Conservation (phyloP, 2,113 vertebrate species). For the Fregata magnificens region DNA sequence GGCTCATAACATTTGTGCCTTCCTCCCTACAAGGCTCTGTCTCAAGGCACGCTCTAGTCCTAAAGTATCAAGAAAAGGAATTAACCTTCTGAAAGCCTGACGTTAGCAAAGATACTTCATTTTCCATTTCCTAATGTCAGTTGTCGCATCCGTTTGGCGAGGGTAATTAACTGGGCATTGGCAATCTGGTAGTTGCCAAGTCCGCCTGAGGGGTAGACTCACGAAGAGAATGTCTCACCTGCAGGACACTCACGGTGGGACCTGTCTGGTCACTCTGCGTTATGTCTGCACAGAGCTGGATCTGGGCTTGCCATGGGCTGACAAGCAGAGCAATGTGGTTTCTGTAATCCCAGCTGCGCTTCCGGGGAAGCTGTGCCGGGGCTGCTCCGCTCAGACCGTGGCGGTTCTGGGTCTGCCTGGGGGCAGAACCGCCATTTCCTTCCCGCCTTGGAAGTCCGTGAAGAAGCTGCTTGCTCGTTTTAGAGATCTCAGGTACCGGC, state of each 20-base stretch:
- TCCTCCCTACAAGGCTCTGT: neutral
- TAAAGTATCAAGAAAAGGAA: neutral
- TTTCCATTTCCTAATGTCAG: neutral
- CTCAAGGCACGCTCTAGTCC: neutral
- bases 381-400: rapidly evolving
- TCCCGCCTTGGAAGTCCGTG: rapidly evolving
- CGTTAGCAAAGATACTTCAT: neutral
- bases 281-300: neutral
- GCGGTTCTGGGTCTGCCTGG: neutral
- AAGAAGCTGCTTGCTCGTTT: neutral
- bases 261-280: neutral
- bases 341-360: neutral
- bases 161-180: neutral
- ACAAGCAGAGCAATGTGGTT: neutral
- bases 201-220: neutral
- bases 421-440: neutral
- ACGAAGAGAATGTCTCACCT: neutral
- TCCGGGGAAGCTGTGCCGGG: neutral
- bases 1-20: neutral
- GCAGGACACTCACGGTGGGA: neutral
- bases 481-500: neutral
- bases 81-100: neutral
- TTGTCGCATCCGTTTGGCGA: neutral
- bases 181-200: neutral
- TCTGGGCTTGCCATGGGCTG: neutral